Base-by-base conservation (phyloP, 2,888 invertebrate genomes). In the Cloeon dipterum region DNA sequence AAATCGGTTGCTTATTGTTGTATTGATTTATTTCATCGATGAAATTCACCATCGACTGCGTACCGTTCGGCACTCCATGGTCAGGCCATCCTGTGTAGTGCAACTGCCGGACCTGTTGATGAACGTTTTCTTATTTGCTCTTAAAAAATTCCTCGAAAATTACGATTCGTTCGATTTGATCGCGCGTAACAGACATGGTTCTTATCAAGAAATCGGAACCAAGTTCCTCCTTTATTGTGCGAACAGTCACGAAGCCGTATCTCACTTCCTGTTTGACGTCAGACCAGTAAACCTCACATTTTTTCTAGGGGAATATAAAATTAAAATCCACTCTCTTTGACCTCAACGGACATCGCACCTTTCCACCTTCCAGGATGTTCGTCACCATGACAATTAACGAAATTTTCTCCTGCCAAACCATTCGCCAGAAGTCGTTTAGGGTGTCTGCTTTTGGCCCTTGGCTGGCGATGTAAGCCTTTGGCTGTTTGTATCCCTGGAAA, bases 61-160 rank as follows among this genome's bases (percentile, higher is more conserved):
- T 47, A 39, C 52, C 52, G 13, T 49, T 47, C 7, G 65, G 65
- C 3, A 63, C 56, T 2, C 59, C 61, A 40, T 63, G 60, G 43
- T 64, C 63, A 0, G 65, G 63, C 65, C 65, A 65, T 3, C 57
- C 54, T 2, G 57, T 59, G 42, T 59, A 65, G 41, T 65, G 64
- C 13, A 62, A 46, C 38, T 64, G 64, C 32, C 52, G 47, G 2
- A 64, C 44, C 61, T n/a, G n/a, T n/a, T n/a, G n/a, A n/a, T n/a
- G n/a, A n/a, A n/a, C n/a, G n/a, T n/a, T n/a, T n/a, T n/a, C n/a
- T n/a, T n/a, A n/a, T n/a, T n/a, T n/a, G 32, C 11, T 32, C 11
- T 11, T 8, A 11, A 8, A n/a, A n/a, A n/a, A n/a, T n/a, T n/a
- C n/a, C n/a, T n/a, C n/a, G n/a, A n/a, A n/a, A n/a, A n/a, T n/a